Evolutionary conservation across 1,140 invertebrate species (phyloP).

Genomic region (Drosophila suzukii): DNA sequence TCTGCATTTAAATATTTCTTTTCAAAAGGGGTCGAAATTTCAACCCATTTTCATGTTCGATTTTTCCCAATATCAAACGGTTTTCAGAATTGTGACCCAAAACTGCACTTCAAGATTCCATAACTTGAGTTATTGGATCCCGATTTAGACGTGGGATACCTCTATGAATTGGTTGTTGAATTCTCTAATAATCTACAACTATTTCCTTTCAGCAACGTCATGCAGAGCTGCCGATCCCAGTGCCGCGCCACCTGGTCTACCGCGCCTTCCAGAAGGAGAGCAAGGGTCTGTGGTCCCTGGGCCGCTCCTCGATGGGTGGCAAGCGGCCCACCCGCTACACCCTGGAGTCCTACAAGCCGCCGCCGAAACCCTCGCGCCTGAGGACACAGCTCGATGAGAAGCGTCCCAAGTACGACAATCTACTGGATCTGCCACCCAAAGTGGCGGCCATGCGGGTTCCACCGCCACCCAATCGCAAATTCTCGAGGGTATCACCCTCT

Average conservation of each 20-base stretch:
- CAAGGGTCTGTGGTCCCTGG: conserved; percentile 51
- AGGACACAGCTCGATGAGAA: conserved; percentile 7
- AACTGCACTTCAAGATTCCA: no score
- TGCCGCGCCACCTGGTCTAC: conserved; percentile 60
- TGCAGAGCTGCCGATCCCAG: conserved; percentile 62
- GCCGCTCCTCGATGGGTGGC: conserved; percentile 7
- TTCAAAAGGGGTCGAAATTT: no score
- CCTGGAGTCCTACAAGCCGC: conserved; percentile 53
- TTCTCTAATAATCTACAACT: background rate
- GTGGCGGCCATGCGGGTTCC: conserved; percentile 8
- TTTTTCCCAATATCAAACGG: no score
- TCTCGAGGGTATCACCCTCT: conserved; percentile 4
- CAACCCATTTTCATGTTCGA: no score
- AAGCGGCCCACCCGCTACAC: conserved; percentile 32
- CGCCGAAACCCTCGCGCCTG: conserved; percentile 17
- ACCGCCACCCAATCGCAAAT: background rate
- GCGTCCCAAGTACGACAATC: conserved; percentile 58
- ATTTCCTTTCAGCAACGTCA: conserved; percentile 35
- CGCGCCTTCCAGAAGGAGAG: conserved; percentile 64
- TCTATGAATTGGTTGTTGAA: no score
- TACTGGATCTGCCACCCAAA: conserved; percentile 19
- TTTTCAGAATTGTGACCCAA: no score
- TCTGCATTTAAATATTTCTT: background rate
- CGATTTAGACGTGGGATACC: no score
- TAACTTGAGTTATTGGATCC: no score